phyloP scores from a whole-genome alignment of 1,140 invertebrate species.

The Leptestheria dahalacensis region DNA sequence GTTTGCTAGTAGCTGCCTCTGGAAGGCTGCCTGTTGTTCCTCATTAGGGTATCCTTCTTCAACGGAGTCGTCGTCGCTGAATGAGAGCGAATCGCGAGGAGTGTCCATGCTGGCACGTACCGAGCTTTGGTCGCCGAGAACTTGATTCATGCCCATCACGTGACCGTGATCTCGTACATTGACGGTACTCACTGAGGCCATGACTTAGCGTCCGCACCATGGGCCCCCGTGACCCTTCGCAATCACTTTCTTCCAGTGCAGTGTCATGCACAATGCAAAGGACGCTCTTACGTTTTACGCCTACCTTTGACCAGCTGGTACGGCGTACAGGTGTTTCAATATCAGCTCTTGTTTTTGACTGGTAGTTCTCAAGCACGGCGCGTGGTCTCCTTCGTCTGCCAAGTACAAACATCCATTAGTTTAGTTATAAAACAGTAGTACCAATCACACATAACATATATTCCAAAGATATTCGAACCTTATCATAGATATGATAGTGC shows the following conservation, averaged over 20 bases:
- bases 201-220: not conserved
- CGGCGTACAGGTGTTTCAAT: too few species aligned
- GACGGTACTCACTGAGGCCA: not conserved
- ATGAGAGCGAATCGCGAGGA: not conserved
- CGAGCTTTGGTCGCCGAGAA: not conserved
- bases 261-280: not conserved
- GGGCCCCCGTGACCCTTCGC: not conserved
- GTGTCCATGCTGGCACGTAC: not conserved
- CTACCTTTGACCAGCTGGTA: not conserved
- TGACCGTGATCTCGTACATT: not conserved
- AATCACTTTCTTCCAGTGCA: not conserved
- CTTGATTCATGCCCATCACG: not conserved
- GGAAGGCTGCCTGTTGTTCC: conserved; percentile 1
- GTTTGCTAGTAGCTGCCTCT: conserved; percentile 4
- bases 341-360: too few species aligned
- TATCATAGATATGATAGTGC: too few species aligned
- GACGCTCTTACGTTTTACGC: not conserved
- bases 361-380: too few species aligned
- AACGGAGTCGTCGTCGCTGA: not conserved
- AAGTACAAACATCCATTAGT: too few species aligned
- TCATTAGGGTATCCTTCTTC: not conserved
- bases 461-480: too few species aligned
- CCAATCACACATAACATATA: too few species aligned
- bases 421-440: too few species aligned
- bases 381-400: too few species aligned